These are phyloP conservation scores for Lathamus discolor DNA, from an alignment of 2,113 vertebrate species.

Conservation along the genomic window DNA sequence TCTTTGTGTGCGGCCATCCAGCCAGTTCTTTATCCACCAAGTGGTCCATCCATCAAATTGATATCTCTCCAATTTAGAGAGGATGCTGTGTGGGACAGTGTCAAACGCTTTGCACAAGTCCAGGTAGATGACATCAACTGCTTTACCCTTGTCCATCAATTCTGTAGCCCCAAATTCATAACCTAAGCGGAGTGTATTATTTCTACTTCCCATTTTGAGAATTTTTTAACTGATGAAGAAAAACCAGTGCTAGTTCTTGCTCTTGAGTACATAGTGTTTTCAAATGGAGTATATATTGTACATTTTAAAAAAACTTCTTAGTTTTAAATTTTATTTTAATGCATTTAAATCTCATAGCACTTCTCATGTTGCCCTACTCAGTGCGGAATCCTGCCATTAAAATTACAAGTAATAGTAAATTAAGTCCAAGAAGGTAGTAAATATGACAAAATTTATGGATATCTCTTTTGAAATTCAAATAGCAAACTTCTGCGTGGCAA, in stretches of 20 bases:
- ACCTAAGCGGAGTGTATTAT: background rate
- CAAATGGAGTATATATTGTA: background rate
- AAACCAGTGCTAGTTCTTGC: background rate
- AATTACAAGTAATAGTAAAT: background rate
- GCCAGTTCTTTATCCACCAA: too few relatives aligned
- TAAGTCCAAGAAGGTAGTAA: background rate
- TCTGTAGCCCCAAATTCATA: background rate
- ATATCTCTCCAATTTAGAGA: too few relatives aligned
- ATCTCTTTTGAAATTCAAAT: background rate
- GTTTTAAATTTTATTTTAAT: background rate
- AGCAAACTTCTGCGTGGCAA: background rate
- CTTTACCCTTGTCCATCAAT: too few relatives aligned
- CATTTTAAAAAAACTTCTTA: background rate
- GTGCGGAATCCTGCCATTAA: background rate
- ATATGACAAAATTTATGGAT: background rate
- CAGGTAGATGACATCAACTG: too few relatives aligned
- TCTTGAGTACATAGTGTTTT: background rate
- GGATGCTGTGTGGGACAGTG: too few relatives aligned
- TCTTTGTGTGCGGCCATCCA: too few relatives aligned
- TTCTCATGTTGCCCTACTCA: background rate
- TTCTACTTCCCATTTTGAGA: background rate
- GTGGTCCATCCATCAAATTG: too few relatives aligned
- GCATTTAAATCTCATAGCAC: background rate
- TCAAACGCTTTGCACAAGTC: too few relatives aligned
- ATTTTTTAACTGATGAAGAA: background rate